Evolutionary conservation across 2,797 vertebrate genomes (phyloP), one percentile per base, ranked within the genome.

Genomic region (Schizopygopsis pylzovi): DNA sequence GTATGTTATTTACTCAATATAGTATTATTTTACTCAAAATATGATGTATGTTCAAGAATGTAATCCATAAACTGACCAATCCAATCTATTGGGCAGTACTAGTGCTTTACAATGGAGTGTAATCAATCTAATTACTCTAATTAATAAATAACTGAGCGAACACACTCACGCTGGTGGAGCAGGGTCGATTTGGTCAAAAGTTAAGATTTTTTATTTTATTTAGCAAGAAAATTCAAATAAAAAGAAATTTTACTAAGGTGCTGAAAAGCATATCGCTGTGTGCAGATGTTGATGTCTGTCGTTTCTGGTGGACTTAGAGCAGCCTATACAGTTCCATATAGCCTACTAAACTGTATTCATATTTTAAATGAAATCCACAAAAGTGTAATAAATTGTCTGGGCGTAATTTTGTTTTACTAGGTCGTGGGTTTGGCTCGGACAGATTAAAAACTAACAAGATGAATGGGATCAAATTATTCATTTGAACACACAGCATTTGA

Each of bases 391-490:
- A 28, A 67, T 37, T 67, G 33, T 37, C 28, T 67, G 63, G 16
- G 63, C 7, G 0, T 67, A 13, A 9, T 18, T 10, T 47, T 39
- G 5, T 39, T 41, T 90, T 88, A 91, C 86, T 13, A 91, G 25
- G 73, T 76, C 18, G 90, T 78, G 89, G 89, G 90, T 90, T 87
- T 86, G 4, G 89, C 90, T 92, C 91, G 9, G 92, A 93, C 90
- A 92, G 92, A 94, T 94, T 89, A 87, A 85, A 88, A 93, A 93
- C 92, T 3, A 94, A 90, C 90, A 90, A 91, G 92, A 92, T 83
- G 87, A 90, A 92, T 87, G 92, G 91, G 93, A 92, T 93, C 49
- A 91, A 93, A 90, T 84, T 90, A 90, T 86, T 90, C 16, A 5
- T 20, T 33, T 56, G n/a, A 45, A 1, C 22, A 28, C 28, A 72